A percentile compares a stretch with the other conserved stretches of the same genome.
phyloP scores from a whole-genome alignment of 1,140 invertebrate species.

The Drosophila tropicalis region DNA sequence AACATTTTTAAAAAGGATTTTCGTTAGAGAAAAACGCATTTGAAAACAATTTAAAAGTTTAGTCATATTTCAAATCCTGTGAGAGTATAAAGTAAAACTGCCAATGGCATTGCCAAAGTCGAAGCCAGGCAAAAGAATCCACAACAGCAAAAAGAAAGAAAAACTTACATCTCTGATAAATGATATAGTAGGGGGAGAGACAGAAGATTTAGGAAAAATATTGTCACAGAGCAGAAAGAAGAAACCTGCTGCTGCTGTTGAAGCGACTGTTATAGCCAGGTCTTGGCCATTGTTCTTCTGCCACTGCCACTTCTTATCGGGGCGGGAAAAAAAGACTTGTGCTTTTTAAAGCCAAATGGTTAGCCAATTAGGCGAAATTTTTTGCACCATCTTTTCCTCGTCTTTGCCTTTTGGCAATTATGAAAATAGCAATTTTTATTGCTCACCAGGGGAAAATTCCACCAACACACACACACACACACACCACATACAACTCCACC shows the following conservation, averaged over 20 bases:
- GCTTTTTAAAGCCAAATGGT: slow-evolving; percentile 17
- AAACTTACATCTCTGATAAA: slow-evolving; percentile 81
- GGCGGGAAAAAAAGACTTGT: slow-evolving; percentile 15
- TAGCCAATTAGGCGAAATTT: slow-evolving; percentile 81
- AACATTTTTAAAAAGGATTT: too few relatives aligned
- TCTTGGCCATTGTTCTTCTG: slow-evolving; percentile 37
- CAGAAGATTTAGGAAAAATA: slow-evolving; percentile 58
- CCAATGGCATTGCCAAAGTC: slow-evolving; percentile 65
- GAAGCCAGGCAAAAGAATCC: slow-evolving; percentile 19
- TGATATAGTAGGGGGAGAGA: slow-evolving; percentile 67
- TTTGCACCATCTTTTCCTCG: slow-evolving; percentile 70
- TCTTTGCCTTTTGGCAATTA: slow-evolving; percentile 56
- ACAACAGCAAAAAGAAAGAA: slow-evolving; percentile 36
- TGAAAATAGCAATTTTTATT: slow-evolving; percentile 82
- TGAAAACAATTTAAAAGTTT: too few relatives aligned
- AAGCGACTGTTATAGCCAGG: slow-evolving; percentile 45
- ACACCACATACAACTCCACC: neutral
- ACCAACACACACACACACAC: neutral
- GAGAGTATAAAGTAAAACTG: slow-evolving; percentile 3
- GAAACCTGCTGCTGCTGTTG: slow-evolving; percentile 53
- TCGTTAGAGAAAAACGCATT: too few relatives aligned
- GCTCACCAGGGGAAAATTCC: slow-evolving; percentile 46
- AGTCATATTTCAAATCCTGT: too few relatives aligned
- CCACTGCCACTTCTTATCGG: slow-evolving; percentile 62
- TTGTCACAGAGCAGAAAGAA: slow-evolving; percentile 51